Percentiles rank a stretch among this genome's conserved stretches.
phyloP scores from a whole-genome alignment of 2,113 vertebrate genomes.

The Nycticebus coucang region DNA sequence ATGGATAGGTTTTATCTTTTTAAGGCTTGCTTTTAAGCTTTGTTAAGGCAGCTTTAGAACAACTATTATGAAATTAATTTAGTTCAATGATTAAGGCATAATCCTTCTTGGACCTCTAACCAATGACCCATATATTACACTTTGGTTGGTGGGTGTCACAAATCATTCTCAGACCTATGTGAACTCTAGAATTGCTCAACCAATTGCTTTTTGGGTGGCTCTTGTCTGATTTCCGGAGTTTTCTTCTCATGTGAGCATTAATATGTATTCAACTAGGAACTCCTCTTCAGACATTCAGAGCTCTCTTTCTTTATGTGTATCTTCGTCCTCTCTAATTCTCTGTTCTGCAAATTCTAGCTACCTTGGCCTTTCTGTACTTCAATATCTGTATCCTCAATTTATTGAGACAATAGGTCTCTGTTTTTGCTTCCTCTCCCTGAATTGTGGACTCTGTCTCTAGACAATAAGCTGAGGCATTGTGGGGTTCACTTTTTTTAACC shows the following conservation, averaged over 20 bases:
- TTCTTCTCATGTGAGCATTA: background rate
- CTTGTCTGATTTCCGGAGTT: background rate
- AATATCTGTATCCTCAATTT: background rate
- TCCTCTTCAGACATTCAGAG: background rate
- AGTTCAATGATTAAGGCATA: background rate
- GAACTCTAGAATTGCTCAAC: background rate
- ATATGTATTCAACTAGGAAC: background rate
- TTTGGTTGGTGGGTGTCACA: background rate
- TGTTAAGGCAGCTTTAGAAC: background rate
- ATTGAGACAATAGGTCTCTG: background rate
- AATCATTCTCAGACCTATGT: background rate
- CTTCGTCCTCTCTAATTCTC: background rate
- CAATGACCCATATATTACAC: background rate
- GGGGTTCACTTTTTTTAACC: background rate
- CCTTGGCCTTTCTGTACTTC: no score
- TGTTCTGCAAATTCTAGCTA: background rate
- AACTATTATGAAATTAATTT: background rate
- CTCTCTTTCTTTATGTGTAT: background rate
- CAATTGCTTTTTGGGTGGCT: background rate
- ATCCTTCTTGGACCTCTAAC: background rate
- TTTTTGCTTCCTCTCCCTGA: background rate
- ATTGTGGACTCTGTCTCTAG: background rate
- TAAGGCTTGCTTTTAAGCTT: background rate
- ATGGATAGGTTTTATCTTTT: background rate
- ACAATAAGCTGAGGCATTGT: background rate